Evolutionary conservation across 2,888 invertebrate species (phyloP).

Genomic region (Alviniconcha strummeri): DNA sequence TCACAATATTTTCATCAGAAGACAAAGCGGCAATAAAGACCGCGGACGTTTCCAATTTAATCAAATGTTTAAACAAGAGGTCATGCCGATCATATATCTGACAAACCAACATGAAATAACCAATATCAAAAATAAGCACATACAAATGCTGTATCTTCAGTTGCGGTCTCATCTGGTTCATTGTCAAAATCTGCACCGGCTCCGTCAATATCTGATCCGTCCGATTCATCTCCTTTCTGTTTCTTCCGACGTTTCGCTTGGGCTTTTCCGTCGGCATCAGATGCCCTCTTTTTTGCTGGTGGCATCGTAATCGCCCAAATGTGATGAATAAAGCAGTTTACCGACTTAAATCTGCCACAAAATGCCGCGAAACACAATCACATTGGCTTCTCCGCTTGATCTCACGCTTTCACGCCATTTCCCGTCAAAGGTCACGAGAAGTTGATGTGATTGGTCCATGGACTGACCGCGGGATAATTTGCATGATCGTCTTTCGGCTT

Average conservation of each 20-base stretch:
- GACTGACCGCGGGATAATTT: conserved; percentile 9
- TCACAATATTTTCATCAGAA: background rate
- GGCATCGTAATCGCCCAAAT: conserved; percentile 41
- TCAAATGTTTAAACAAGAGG: too few relatives aligned
- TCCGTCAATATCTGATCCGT: conserved; percentile 53
- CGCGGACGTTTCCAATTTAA: too few relatives aligned
- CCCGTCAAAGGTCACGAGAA: conserved; percentile 29
- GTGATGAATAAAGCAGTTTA: background rate
- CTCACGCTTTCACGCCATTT: conserved; percentile 23
- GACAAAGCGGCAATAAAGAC: too few relatives aligned
- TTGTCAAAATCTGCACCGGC: conserved; percentile 35
- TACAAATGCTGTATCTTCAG: conserved; percentile 27
- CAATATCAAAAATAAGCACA: background rate
- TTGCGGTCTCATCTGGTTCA: conserved; percentile 33
- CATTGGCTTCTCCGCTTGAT: conserved; percentile 24
- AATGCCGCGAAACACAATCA: conserved; percentile 34
- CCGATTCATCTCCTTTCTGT: conserved; percentile 54
- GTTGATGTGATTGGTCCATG: conserved; percentile 20
- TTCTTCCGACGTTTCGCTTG: conserved; percentile 61
- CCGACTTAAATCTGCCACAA: conserved; percentile 32
- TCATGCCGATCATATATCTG: too few relatives aligned
- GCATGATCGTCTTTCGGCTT: background rate
- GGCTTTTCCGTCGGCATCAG: conserved; percentile 51
- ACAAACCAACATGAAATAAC: background rate
- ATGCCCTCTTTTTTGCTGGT: conserved; percentile 63